phyloP scores from a whole-genome alignment of 2,797 vertebrate species.

The Ispidina lecontei region DNA sequence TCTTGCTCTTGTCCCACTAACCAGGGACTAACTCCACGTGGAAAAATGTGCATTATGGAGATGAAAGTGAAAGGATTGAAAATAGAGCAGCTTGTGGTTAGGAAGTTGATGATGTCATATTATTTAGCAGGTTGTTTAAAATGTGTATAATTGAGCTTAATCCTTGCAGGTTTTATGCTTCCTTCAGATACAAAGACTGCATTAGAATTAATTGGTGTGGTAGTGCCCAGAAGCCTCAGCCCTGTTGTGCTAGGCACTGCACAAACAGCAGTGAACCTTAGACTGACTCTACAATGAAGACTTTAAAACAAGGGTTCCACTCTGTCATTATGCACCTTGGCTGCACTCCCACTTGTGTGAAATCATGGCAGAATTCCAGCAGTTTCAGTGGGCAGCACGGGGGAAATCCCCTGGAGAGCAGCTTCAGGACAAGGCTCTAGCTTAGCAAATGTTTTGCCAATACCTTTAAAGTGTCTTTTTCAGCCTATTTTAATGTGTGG shows the following conservation, averaged over 20 bases:
- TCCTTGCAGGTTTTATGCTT: conserved; percentile 41
- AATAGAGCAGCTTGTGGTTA: conserved; percentile 49
- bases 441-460: not conserved
- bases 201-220: conserved; percentile 58
- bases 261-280: not conserved
- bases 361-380: not conserved
- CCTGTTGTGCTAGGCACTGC: not conserved
- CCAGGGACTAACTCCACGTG: conserved; percentile 18
- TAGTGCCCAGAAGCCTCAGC: conserved; percentile 46
- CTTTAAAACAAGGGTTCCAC: conserved; percentile 25
- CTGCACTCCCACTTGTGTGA: not conserved
- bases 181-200: conserved; percentile 1
- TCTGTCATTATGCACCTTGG: not conserved
- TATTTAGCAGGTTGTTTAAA: conserved; percentile 49
- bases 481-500: not conserved
- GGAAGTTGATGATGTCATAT: conserved; percentile 37
- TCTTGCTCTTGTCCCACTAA: not conserved
- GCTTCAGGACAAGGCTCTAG: not conserved
- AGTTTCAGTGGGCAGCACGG: not conserved
- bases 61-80: conserved; percentile 53
- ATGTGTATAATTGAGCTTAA: conserved; percentile 60
- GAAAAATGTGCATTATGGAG: not conserved
- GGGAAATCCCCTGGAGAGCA: not conserved
- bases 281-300: not conserved
- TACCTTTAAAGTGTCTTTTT: not conserved